A percentile compares a stretch with the other conserved stretches of the same genome.
Conservation (phyloP, 2,888 invertebrate genomes). For the Caenorhabditis virilis region DNA sequence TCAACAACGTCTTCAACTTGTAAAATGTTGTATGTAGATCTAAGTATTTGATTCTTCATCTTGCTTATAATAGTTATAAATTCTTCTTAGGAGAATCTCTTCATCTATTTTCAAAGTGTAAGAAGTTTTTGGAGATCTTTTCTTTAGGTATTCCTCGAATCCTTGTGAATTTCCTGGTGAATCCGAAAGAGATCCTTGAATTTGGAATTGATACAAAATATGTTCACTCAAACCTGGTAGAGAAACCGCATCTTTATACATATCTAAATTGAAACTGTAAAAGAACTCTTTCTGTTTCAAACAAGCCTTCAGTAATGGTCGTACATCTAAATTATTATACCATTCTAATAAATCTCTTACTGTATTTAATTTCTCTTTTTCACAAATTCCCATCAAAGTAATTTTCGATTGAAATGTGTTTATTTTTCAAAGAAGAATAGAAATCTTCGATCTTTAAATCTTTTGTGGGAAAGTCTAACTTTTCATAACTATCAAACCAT, state of each 20-base stretch:
- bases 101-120: constrained; percentile 10
- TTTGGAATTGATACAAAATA: constrained; percentile 29
- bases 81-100: constrained; percentile 10
- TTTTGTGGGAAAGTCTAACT: constrained; percentile 15
- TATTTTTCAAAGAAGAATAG: constrained; percentile 29
- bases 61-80: constrained; percentile 15
- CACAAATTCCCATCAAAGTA: constrained; percentile 29
- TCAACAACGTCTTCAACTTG: constrained; percentile 19
- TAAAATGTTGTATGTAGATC: constrained; percentile 16
- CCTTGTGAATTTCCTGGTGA: constrained; percentile 14
- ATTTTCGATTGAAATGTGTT: constrained; percentile 20
- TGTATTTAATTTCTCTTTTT: constrained; percentile 15
- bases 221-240: constrained; percentile 24
- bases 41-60: constrained; percentile 21
- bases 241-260: constrained; percentile 30
- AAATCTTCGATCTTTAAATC: constrained; percentile 25
- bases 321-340: constrained; percentile 32
- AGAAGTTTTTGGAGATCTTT: constrained; percentile 11
- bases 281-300: constrained; percentile 31
- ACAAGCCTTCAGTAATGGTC: constrained; percentile 18
- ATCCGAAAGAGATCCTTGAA: constrained; percentile 12
- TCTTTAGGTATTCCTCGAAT: constrained; percentile 13
- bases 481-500: constrained; percentile 25
- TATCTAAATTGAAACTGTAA: constrained; percentile 20
- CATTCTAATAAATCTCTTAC: constrained; percentile 30